Conservation (phyloP, 1,140 invertebrate genomes). For the Leguminivora glycinivorella region DNA sequence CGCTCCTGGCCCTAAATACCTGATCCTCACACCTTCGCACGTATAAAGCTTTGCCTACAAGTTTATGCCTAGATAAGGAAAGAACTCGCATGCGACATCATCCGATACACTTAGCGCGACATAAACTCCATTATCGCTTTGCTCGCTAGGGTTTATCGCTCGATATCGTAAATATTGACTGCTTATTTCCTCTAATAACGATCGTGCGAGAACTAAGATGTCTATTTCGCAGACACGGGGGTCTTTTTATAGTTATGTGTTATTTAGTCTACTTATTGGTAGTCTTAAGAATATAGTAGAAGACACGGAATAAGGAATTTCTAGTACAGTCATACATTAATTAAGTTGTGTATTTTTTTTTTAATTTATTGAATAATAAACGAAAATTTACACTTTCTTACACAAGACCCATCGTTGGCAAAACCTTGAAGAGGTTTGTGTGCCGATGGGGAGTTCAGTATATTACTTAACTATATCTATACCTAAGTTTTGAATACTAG, state of each 20-base stretch:
- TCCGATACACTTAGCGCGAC: constrained; percentile 16
- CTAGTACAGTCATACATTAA: no score
- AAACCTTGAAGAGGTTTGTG: no score
- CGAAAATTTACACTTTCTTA: no score
- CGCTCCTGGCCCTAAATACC: not conserved
- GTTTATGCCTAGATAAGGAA: constrained; percentile 5
- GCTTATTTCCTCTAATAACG: constrained; percentile 16
- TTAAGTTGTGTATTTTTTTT: no score
- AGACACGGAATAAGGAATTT: no score
- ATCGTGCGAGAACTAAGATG: not conserved
- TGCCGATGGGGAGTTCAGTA: no score
- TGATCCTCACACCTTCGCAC: not conserved
- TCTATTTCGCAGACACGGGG: not conserved
- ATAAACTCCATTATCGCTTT: constrained; percentile 24
- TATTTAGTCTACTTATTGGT: not conserved
- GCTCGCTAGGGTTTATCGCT: constrained; percentile 11
- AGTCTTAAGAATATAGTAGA: no score
- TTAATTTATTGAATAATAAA: no score
- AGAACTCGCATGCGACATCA: not conserved
- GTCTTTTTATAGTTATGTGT: not conserved
- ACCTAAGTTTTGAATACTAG: no score
- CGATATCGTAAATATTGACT: constrained; percentile 27
- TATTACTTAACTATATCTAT: no score
- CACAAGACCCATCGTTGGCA: no score
- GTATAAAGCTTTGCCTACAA: not conserved